Evolutionary conservation across 2,888 invertebrate species (phyloP).

Genomic region (Tetragnatha montana): DNA sequence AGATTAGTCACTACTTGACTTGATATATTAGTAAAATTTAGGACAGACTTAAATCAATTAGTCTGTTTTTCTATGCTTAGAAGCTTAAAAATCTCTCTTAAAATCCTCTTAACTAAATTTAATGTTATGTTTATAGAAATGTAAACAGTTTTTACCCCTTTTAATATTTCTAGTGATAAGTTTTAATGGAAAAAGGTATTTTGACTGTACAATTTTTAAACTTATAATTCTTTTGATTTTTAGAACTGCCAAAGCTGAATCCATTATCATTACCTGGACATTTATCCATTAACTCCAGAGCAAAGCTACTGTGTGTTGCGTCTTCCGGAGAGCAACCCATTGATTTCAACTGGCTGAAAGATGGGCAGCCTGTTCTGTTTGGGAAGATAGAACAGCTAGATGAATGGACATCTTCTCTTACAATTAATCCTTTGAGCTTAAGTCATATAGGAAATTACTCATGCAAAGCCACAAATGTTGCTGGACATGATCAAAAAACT

Average conservation of each 20-base stretch:
- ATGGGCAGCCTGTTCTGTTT: conserved; percentile 36
- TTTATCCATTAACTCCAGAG: conserved; percentile 50
- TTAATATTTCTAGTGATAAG: too few species aligned
- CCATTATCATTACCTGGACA: conserved; percentile 57
- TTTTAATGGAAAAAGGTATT: too few species aligned
- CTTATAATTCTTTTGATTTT: conserved; percentile 12
- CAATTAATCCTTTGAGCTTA: conserved; percentile 58
- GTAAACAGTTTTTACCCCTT: too few species aligned
- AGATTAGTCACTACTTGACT: too few species aligned
- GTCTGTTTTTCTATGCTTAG: too few species aligned
- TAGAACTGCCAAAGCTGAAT: conserved; percentile 62
- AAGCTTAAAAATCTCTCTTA: too few species aligned
- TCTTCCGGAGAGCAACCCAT: conserved; percentile 65
- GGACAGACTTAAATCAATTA: too few species aligned
- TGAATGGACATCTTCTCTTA: conserved; percentile 66
- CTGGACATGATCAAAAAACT: conserved; percentile 49
- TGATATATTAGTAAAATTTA: too few species aligned
- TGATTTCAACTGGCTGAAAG: conserved; percentile 68
- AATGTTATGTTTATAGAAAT: too few species aligned
- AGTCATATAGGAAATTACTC: conserved; percentile 69
- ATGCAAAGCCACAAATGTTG: conserved; percentile 60
- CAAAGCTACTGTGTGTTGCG: conserved; percentile 60
- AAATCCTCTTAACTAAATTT: too few species aligned
- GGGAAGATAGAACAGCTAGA: conserved; percentile 61
- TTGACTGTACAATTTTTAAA: too few species aligned